Percentiles rank a stretch among this genome's conserved stretches.
Evolutionary conservation across 1,140 invertebrate genomes (phyloP).

Genomic region (Lasioglossum baleicum): DNA sequence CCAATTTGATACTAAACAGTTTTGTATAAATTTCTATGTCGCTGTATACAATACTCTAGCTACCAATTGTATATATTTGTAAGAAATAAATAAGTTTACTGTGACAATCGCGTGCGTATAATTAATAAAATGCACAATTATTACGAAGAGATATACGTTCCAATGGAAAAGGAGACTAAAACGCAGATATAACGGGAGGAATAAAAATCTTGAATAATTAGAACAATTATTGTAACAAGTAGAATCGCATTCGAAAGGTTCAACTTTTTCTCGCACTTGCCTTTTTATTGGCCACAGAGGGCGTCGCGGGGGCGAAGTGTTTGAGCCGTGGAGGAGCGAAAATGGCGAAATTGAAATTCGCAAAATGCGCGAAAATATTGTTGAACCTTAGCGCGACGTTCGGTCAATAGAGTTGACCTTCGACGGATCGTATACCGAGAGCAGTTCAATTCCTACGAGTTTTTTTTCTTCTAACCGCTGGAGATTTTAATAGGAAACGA

Average conservation of each 20-base stretch:
- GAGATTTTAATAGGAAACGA: constrained; percentile 48
- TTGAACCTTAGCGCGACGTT: not conserved
- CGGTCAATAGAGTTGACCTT: not conserved
- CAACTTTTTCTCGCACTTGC: constrained; percentile 1
- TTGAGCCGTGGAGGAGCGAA: constrained; percentile 70
- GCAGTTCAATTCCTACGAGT: constrained; percentile 19
- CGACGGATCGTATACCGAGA: not conserved
- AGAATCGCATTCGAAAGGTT: too few relatives aligned
- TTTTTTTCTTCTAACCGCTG: constrained; percentile 13
- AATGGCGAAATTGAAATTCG: constrained; percentile 71
- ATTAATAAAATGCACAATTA: not conserved
- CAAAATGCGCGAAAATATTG: constrained; percentile 71
- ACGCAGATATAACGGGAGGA: too few relatives aligned
- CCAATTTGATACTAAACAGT: too few relatives aligned
- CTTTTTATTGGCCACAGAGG: constrained; percentile 60
- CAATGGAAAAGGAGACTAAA: too few relatives aligned
- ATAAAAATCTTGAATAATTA: too few relatives aligned
- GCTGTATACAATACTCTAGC: too few relatives aligned
- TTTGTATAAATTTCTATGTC: too few relatives aligned
- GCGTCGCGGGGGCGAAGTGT: constrained; percentile 65
- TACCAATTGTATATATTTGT: too few relatives aligned
- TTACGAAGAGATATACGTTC: too few relatives aligned
- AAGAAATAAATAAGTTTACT: too few relatives aligned
- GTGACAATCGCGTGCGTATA: too few relatives aligned
- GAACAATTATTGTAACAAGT: not conserved